Evolutionary conservation across 2,113 vertebrate species (phyloP), one percentile per base, ranked within the genome.

Genomic region (Poeciliopsis occidentalis): DNA sequence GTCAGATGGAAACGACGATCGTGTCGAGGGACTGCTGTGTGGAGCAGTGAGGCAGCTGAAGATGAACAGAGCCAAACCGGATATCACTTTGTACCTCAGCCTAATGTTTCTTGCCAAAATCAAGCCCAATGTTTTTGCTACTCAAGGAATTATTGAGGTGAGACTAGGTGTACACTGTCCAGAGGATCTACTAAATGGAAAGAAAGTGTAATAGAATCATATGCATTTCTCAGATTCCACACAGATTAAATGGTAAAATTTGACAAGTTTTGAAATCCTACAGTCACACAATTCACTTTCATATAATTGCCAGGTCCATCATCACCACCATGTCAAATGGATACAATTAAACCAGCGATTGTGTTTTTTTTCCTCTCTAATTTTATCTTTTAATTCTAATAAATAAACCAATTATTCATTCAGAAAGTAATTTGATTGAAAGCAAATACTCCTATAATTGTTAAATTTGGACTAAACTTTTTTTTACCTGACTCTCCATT

Each of bases 31-130:
- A 0, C 93, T 99, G 64, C 93, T 99, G 47, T 99, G 98, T 3
- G 98, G 98, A 64, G 96, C 98, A 0, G 98, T 95, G 76, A 98
- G 96, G 82, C 98, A 99, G 79, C 95, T 99, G 69, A 98, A 98
- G 85, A 88, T 96, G 93, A 98, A 98, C 29, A 92, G 98, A 76
- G 97, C 98, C 84, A 99, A 99, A 69, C 98, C 98, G 0, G 98
- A 99, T 83, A 95, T 95, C 69, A 97, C 96, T 0, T 93, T 99
- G 4, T 99, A 97, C 91, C 94, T 99, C 75, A 98, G 96, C 78
- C 95, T 99, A 66, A 99, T 99, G 98, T 99, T 97, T 85, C 86
- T 99, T 91, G 98, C 98, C 65, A 99, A 99, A 91, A 98, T 98
- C 85, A 99, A 99, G 74, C 98, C 98, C n/a, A 99, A 99, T 17